Percentiles rank a stretch among this genome's conserved stretches.
Evolutionary conservation across 2,888 invertebrate species (phyloP).

Genomic region (Acronicta alni): DNA sequence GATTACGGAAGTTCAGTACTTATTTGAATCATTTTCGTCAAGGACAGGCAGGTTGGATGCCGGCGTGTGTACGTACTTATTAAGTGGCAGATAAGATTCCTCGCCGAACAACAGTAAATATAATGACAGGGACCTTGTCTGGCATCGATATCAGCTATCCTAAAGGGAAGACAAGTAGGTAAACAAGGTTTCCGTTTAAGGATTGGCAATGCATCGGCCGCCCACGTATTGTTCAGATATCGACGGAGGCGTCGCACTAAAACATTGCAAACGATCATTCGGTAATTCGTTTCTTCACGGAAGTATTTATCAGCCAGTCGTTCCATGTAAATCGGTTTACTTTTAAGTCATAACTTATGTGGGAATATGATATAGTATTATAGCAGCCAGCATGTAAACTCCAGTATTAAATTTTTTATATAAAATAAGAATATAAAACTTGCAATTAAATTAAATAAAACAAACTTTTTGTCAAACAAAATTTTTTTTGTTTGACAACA

Average conservation of each 20-base stretch:
- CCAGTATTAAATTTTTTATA: constrained; percentile 16
- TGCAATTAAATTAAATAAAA: too few relatives aligned
- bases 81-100: constrained; percentile 72
- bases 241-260: constrained; percentile 81
- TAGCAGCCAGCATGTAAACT: constrained; percentile 10
- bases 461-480: too few relatives aligned
- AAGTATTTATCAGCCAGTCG: constrained; percentile 76
- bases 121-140: constrained; percentile 77
- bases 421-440: too few relatives aligned
- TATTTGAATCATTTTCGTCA: constrained; percentile 73
- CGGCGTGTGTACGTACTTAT: constrained; percentile 63
- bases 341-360: constrained; percentile 61
- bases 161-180: constrained; percentile 85
- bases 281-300: constrained; percentile 81
- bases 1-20: constrained; percentile 77
- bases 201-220: constrained; percentile 84
- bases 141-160: constrained; percentile 75
- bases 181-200: constrained; percentile 83
- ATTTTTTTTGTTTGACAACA: constrained; percentile 25
- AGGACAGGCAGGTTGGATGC: constrained; percentile 66
- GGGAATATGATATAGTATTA: constrained; percentile 49
- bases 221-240: constrained; percentile 81
- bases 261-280: constrained; percentile 80
- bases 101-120: constrained; percentile 67
- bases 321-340: constrained; percentile 69